Percentiles rank a stretch among this genome's conserved stretches.
These are phyloP conservation scores for Gandaritis pyraliata DNA, from an alignment of 2,888 invertebrate genomes.

Conservation along the genomic window DNA sequence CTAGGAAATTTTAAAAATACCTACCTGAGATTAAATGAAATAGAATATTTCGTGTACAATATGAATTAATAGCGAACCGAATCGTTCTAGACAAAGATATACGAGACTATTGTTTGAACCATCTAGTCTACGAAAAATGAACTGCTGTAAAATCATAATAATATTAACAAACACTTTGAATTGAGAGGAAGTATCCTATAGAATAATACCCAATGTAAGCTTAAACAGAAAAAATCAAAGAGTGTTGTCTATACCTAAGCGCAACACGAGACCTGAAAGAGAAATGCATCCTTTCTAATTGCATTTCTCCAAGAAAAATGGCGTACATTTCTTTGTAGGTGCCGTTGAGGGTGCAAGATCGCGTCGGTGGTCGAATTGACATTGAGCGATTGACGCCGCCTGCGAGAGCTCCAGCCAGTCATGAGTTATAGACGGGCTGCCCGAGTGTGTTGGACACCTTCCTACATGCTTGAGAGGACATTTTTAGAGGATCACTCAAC, in stretches of 20 bases:
- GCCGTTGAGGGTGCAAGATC: slow-evolving; percentile 64
- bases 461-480: slow-evolving; percentile 44
- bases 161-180: background rate
- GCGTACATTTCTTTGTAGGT: slow-evolving; percentile 71
- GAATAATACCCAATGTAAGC: slow-evolving; percentile 39
- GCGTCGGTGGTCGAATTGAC: slow-evolving; percentile 64
- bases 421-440: slow-evolving; percentile 64
- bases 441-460: slow-evolving; percentile 61
- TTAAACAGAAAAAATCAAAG: slow-evolving; percentile 58
- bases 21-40: slow-evolving; percentile 1
- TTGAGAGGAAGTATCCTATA: background rate
- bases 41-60: slow-evolving; percentile 13
- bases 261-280: slow-evolving; percentile 62
- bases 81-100: slow-evolving; percentile 11
- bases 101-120: slow-evolving; percentile 3
- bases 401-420: slow-evolving; percentile 54
- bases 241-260: slow-evolving; percentile 52
- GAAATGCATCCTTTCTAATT: slow-evolving; percentile 72
- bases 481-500: slow-evolving; percentile 38
- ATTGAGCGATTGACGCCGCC: slow-evolving; percentile 69
- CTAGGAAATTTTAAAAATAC: no score
- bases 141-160: background rate
- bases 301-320: slow-evolving; percentile 75
- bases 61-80: slow-evolving; percentile 18
- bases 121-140: background rate